Base-by-base conservation (phyloP, 1,140 invertebrate species). In the Drosophila grimshawi region DNA sequence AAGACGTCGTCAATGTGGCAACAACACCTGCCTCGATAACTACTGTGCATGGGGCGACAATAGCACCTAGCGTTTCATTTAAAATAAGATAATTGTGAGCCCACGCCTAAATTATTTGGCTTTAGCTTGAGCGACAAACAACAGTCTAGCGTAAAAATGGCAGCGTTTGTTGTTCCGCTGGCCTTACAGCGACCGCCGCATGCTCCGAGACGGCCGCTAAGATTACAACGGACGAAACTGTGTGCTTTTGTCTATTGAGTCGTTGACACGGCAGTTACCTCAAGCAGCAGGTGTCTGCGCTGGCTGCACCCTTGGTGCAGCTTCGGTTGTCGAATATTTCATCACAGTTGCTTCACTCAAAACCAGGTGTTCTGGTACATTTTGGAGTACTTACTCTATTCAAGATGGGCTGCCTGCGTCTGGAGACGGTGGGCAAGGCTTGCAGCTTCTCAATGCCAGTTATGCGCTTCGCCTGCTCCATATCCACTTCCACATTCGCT, bases 371-470 rank as follows among this genome's bases (percentile, higher is more conserved):
- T 10, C 1, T 8, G 5, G 2, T 33, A 37, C 33, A 5, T 19
- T 5, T 48, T 62, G 39, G 0, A 53, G n/a, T 5, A 85, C 83
- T 81, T 92, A 96, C 95, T 93, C 93, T 94, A 86, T 95, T 94
- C 66, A 95, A 77, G 46, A 93, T 91, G 74, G 94, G 94, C 52
- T 95, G 90, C 89, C 93, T 94, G 72, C 93, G 95, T 35, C 95
- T 93, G 75, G 94, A 95, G 2, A 95, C 82, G 74, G 94, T 93
- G 5, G 95, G 95, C 6, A 97, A 89, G 27, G 91, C 78, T 57
- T 95, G 93, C 29, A 95, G 78, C 82, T 95, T 94, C 80, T 97
- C 96, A 81, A 96, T 95, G 30, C 95, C 95, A 5, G 95, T 93
- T 39, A 96, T 85, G 5, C 95, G 64, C 33, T 61, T 94, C 37